phyloP scores from a whole-genome alignment of 1,140 invertebrate species.

The Neotoxoptera formosana region DNA sequence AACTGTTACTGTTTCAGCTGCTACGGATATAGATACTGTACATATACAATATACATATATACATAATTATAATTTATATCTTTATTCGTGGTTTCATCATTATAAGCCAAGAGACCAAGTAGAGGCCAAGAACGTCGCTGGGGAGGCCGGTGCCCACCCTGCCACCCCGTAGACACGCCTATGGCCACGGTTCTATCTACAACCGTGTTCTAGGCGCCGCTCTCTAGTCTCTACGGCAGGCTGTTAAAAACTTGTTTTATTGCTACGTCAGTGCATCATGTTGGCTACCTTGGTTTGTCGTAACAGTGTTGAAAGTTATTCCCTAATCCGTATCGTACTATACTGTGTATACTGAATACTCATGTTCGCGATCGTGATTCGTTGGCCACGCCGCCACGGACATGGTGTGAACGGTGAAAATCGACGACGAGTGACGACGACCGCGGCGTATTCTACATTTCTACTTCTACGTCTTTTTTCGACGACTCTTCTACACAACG shows the following conservation, averaged over 20 bases:
- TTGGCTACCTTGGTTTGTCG: background rate
- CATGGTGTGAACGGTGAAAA: background rate
- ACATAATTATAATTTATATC: too few species aligned
- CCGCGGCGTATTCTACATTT: slow-evolving; percentile 18
- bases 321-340: background rate
- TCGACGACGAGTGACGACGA: background rate
- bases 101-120: too few species aligned
- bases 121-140: too few species aligned
- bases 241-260: background rate
- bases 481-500: background rate
- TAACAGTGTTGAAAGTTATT: background rate
- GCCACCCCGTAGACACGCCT: too few species aligned
- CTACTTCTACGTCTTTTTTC: background rate
- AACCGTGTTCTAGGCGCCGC: too few species aligned
- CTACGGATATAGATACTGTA: too few species aligned
- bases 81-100: too few species aligned
- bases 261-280: background rate
- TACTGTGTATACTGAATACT: background rate
- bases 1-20: too few species aligned
- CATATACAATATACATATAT: too few species aligned
- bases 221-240: too few species aligned
- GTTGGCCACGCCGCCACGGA: background rate
- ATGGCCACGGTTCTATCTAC: too few species aligned
- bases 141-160: too few species aligned
- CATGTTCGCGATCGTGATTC: background rate